Evolutionary conservation across 1,140 invertebrate species (phyloP).

Genomic region (Cylas formicarius): DNA sequence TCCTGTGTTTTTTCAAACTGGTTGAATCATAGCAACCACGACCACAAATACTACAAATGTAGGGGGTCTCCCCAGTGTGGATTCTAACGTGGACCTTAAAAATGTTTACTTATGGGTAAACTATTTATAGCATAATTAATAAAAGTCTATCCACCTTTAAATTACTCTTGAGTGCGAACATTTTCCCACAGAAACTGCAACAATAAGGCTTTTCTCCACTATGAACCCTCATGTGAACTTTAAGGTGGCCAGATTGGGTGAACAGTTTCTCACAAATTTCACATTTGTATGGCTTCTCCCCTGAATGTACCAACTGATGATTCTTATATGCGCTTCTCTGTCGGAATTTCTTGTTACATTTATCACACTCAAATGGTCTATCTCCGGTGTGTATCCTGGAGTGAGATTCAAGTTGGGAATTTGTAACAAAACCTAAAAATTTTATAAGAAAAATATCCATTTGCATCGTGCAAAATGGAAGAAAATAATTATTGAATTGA

Average conservation of each 20-base stretch:
- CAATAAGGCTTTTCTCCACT: slow-evolving; percentile 33
- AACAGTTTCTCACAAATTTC: slow-evolving; percentile 30
- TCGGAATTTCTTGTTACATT: slow-evolving; percentile 24
- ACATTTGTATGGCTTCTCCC: slow-evolving; percentile 28
- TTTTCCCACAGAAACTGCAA: slow-evolving; percentile 29
- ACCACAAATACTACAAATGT: slow-evolving; percentile 32
- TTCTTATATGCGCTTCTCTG: slow-evolving; percentile 23
- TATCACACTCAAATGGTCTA: slow-evolving; percentile 51
- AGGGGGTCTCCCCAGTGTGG: slow-evolving; percentile 40
- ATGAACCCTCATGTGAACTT: slow-evolving; percentile 31
- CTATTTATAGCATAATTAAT: background rate
- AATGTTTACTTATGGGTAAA: slow-evolving; percentile 5
- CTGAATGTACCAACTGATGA: slow-evolving; percentile 25
- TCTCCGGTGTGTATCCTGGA: slow-evolving; percentile 45
- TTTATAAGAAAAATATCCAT: background rate
- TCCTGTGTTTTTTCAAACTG: slow-evolving; percentile 31
- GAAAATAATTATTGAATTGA: slow-evolving; percentile 8
- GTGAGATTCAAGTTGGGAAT: slow-evolving; percentile 21
- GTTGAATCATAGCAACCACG: slow-evolving; percentile 40
- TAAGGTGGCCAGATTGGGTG: slow-evolving; percentile 27
- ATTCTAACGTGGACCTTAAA: slow-evolving; percentile 36
- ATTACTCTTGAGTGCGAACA: slow-evolving; percentile 44
- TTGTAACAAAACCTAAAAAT: slow-evolving; percentile 18
- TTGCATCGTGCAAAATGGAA: slow-evolving; percentile 9
- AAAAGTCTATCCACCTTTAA: slow-evolving; percentile 28